Evolutionary conservation across 2,113 vertebrate genomes (phyloP).

Genomic region (Heterocephalus glaber): DNA sequence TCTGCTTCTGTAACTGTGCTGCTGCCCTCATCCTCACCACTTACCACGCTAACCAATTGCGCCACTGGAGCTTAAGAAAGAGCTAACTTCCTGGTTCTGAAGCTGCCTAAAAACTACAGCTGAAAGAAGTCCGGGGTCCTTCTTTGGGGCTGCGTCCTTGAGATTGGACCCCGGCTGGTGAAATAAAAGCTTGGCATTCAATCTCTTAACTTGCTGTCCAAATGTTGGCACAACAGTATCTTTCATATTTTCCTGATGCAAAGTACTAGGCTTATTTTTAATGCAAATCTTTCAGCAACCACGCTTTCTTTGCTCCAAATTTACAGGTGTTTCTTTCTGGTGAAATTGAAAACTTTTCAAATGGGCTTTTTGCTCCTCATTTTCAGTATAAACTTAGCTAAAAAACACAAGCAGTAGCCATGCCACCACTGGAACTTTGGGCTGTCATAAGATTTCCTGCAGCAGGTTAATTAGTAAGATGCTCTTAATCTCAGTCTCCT

Average conservation of each 20-base stretch:
- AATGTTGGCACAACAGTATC: neutral
- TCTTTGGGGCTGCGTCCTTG: too few species aligned
- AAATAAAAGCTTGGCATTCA: too few species aligned
- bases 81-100: too few species aligned
- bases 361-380: neutral
- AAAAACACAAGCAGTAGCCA: neutral
- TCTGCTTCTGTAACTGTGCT: too few species aligned
- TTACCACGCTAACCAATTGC: too few species aligned
- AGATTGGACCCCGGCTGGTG: too few species aligned
- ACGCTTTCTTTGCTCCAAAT: neutral
- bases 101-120: too few species aligned
- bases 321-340: neutral
- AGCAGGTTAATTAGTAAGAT: neutral
- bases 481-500: neutral
- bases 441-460: neutral
- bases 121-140: too few species aligned
- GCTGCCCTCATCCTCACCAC: too few species aligned
- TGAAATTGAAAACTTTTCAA: neutral
- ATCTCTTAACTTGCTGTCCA: too few species aligned
- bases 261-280: neutral
- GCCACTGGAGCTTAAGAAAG: too few species aligned
- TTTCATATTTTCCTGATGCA: neutral
- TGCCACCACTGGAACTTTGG: neutral
- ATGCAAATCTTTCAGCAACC: neutral
- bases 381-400: neutral